These are phyloP conservation scores for Bungarus multicinctus DNA, from an alignment of 2,113 vertebrate species.

Conservation along the genomic window DNA sequence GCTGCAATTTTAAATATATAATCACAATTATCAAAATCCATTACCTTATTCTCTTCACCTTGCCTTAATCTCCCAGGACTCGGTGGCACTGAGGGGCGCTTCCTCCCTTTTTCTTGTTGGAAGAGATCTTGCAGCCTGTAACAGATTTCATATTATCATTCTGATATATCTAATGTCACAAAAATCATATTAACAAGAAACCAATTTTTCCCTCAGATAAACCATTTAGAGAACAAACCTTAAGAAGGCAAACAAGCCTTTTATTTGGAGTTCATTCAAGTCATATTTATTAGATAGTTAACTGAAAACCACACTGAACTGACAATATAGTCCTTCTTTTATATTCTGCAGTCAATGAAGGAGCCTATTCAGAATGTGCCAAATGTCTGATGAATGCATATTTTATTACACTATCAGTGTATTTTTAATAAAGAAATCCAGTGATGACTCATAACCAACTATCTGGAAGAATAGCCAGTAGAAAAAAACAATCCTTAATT, in stretches of 20 bases:
- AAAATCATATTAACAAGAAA: neutral
- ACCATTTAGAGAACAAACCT: neutral
- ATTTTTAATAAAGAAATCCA: neutral
- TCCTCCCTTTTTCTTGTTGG: slow-evolving; percentile 96
- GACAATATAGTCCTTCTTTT: neutral
- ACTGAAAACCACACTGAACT: neutral
- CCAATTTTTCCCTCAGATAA: neutral
- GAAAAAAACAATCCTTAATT: neutral
- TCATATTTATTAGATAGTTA: neutral
- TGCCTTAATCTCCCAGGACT: slow-evolving; percentile 93
- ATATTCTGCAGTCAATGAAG: neutral
- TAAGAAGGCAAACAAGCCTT: neutral
- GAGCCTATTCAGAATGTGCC: neutral
- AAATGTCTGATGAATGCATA: neutral
- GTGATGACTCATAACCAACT: neutral
- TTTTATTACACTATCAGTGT: neutral
- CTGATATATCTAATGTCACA: neutral
- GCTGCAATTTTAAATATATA: neutral
- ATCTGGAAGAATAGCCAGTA: neutral
- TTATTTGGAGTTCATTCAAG: neutral
- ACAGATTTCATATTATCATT: neutral
- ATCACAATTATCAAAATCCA: neutral
- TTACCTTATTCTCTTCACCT: slow-evolving; percentile 91
- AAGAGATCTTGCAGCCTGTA: slow-evolving; percentile 92
- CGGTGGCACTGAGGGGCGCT: slow-evolving; percentile 91